Base-by-base conservation (phyloP, 2,888 invertebrate genomes). In the Entomobrya multifasciata region DNA sequence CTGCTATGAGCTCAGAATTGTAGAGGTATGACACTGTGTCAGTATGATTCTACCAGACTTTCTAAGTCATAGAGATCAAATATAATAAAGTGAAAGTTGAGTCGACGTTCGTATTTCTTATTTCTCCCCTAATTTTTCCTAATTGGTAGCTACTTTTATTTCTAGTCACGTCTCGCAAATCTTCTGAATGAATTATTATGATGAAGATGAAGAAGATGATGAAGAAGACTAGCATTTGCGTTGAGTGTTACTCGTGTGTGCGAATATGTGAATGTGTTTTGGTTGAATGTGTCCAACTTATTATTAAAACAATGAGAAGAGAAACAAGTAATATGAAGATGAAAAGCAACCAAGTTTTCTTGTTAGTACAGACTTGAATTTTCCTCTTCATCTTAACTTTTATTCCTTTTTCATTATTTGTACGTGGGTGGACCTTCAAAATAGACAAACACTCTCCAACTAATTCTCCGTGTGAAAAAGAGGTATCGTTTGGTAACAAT, bases 131-230 rank as follows among this genome's bases (percentile, higher is more conserved):
- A 67, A 30, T 52, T 25, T 36, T 49, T 10, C 44, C 55, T 81
- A 83, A 76, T 83, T 84, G 70, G 67, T 41, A 55, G 76, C 47
- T 77, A 76, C 67, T 84, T 77, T 67, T 20, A 84, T 84, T 84
- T 77, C 76, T 15, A 52, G 62, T 77, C 84, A 84, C 84, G 84
- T 84, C 52, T 77, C 67, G 17, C 77, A 77, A n/a, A 41, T 77
- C 76, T 77, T 55, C 77, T 44, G 77, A 84, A 84, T 84, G 84
- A 77, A 84, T 84, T 76, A 84, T 84, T 27, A 76, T 52, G 65
- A 70, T 27, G 70, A 67, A 17, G 10, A 20, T 13, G 20, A n/a
- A 6, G 47, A 67, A 5, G 47, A 70, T 22, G 0, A 27, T 47
- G 25, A 20, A 25, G 47, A 36, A 6, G 36, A 36, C 36, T 36